Conservation (phyloP, 2,888 invertebrate species). For the Helicoverpa assulta region DNA sequence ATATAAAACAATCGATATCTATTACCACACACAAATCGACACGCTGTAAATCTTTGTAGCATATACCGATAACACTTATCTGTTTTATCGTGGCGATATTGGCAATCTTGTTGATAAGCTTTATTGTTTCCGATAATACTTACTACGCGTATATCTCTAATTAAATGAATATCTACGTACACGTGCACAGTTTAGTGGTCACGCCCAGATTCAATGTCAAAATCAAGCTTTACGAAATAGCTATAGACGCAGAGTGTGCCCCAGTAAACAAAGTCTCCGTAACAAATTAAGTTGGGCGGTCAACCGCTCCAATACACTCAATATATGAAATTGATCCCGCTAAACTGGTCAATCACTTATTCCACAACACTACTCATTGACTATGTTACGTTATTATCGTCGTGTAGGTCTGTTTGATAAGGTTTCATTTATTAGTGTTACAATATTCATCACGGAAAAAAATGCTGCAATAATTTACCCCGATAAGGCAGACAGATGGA, state of each 20-base stretch:
- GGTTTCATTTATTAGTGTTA: constrained; percentile 19
- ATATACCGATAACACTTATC: constrained; percentile 46
- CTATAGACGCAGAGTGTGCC: constrained; percentile 22
- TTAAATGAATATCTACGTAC: constrained; percentile 50
- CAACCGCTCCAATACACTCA: constrained; percentile 52
- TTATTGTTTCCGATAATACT: constrained; percentile 52
- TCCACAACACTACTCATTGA: constrained; percentile 38
- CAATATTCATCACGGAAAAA: constrained; percentile 38
- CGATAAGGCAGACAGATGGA: constrained; percentile 31
- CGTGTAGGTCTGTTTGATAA: constrained; percentile 10
- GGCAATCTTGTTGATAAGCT: constrained; percentile 58
- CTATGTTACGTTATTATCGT: constrained; percentile 14
- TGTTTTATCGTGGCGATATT: constrained; percentile 55
- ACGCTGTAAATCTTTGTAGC: constrained; percentile 46
- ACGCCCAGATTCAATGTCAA: constrained; percentile 32
- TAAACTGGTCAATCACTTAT: constrained; percentile 50
- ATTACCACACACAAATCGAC: constrained; percentile 37
- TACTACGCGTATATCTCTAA: constrained; percentile 41
- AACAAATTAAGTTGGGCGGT: constrained; percentile 50
- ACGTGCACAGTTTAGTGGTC: not conserved
- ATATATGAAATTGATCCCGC: constrained; percentile 47
- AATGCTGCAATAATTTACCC: constrained; percentile 6
- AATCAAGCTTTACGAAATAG: constrained; percentile 11
- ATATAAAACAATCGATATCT: constrained; percentile 36
- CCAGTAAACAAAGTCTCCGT: constrained; percentile 32